phyloP scores from a whole-genome alignment of 1,140 invertebrate genomes.

The Contarinia nasturtii region DNA sequence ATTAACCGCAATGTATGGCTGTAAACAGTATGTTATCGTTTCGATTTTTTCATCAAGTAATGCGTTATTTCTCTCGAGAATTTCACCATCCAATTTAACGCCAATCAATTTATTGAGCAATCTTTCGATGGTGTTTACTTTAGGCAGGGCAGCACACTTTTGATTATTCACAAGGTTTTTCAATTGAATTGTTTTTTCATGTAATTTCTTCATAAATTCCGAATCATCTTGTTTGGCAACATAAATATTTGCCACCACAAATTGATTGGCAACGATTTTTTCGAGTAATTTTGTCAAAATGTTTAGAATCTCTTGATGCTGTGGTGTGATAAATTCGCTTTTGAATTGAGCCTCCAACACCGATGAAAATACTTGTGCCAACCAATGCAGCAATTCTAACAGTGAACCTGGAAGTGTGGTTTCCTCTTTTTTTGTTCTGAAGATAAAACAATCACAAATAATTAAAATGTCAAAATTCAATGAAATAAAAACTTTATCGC shows the following conservation, averaged over 20 bases:
- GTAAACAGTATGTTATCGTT: constrained; percentile 51
- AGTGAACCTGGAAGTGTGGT: constrained; percentile 52
- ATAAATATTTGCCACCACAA: constrained; percentile 63
- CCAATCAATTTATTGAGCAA: constrained; percentile 18
- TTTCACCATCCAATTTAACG: constrained; percentile 11
- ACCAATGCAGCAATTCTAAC: constrained; percentile 57
- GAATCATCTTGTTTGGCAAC: constrained; percentile 54
- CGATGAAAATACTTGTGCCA: constrained; percentile 57
- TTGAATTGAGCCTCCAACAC: constrained; percentile 26
- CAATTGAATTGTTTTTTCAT: constrained; percentile 14
- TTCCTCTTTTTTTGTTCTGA: constrained; percentile 63
- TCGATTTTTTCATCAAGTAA: constrained; percentile 32
- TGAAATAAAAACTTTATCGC: not conserved
- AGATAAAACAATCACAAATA: constrained; percentile 9
- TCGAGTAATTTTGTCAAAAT: constrained; percentile 24
- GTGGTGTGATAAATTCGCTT: no score
- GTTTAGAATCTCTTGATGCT: no score
- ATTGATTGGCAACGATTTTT: constrained; percentile 50
- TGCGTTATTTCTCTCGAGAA: not conserved
- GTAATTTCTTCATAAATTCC: constrained; percentile 12
- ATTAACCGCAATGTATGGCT: constrained; percentile 52
- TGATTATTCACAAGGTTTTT: constrained; percentile 8
- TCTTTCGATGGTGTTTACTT: constrained; percentile 7
- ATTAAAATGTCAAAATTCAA: not conserved
- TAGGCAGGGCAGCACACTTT: constrained; percentile 5